Base-by-base conservation (phyloP, 1,140 invertebrate species). In the Spodoptera frugiperda region DNA sequence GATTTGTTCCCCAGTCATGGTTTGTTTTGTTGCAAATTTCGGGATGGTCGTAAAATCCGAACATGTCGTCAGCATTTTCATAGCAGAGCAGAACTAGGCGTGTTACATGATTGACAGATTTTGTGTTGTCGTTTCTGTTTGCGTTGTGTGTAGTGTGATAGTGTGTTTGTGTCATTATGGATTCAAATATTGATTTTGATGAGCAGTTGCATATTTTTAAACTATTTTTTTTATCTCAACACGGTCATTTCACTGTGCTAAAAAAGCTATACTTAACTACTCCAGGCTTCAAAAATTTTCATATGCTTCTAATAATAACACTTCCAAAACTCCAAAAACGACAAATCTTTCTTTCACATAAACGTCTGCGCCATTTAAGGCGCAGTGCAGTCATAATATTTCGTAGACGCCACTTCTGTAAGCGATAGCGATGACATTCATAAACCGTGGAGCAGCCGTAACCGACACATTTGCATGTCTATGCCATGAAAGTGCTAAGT, bases 21-120 rank as follows among this genome's bases (percentile, higher is more conserved):
- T 73, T 73, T 73, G 61, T 73, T 71, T 73, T 73, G 71, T 59
- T 73, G 71, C 71, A 73, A 61, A 61, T 73, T 39, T 73, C 54
- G 53, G 54, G 53, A 61, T 61, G 1, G 17, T 2, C 44, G 19
- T 59, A 33, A 73, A 73, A 33, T 73, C 12, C 12, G 55, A 57
- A n/a, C 44, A 30, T 73, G 71, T 61, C 46, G 71, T 73, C 71
- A 73, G 71, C 71, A 51, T 49, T 61, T 63, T 61, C 53, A 49
- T 33, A 49, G 17, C 25, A 21, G 48, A 10, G 19, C 44, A 1
- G 51, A 48, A 48, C 17, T 49, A 61, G 71, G 55, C n/a, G 25
- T 61, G 53, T 12, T 57, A 39, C 33, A 61, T 49, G 39, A 61
- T 61, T 61, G 71, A 61, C 71, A 67, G 63, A 49, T 67, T 67